A percentile compares a stretch with the other conserved stretches of the same genome.
Conservation (phyloP, 2,888 invertebrate species). For the Trissoscelio sp. region DNA sequence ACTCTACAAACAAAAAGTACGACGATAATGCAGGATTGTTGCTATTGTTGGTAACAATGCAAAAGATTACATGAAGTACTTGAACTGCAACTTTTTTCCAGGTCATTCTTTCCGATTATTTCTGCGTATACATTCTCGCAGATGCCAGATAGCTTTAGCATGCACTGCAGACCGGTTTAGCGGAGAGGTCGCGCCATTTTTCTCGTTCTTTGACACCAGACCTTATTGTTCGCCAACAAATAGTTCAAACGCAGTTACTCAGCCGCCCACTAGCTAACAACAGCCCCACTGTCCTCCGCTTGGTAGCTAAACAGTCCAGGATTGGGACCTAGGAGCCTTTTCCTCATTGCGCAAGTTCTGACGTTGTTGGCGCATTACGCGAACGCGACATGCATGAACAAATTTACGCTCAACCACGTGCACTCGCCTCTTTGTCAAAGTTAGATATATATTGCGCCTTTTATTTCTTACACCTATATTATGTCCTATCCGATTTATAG, state of each 20-base stretch:
- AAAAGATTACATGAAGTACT: conserved; percentile 38
- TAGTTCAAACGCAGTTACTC: conserved; percentile 69
- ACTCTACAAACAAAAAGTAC: conserved; percentile 33
- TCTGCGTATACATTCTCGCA: conserved; percentile 49
- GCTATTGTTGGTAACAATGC: conserved; percentile 23
- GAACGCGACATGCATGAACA: conserved; percentile 65
- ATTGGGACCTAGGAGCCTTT: conserved; percentile 69
- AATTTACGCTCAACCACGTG: conserved; percentile 56
- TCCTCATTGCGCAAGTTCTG: conserved; percentile 74
- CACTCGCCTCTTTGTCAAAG: not conserved
- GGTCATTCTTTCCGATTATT: conserved; percentile 60
- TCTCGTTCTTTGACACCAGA: conserved; percentile 59
- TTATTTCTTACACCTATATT: too few species aligned
- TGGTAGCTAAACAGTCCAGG: conserved; percentile 71
- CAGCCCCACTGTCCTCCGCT: conserved; percentile 38
- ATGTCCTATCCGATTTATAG: too few species aligned
- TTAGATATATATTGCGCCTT: conserved; percentile 7
- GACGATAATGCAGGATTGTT: conserved; percentile 12
- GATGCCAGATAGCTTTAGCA: conserved; percentile 64
- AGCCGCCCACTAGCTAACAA: conserved; percentile 66
- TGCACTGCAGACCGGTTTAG: conserved; percentile 65
- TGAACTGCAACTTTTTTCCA: conserved; percentile 51
- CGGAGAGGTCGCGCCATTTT: conserved; percentile 63
- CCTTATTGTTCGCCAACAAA: conserved; percentile 70
- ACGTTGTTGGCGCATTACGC: conserved; percentile 66